Evolutionary conservation across 2,888 invertebrate species (phyloP), one percentile per base, ranked within the genome.

Genomic region (Timema podura): DNA sequence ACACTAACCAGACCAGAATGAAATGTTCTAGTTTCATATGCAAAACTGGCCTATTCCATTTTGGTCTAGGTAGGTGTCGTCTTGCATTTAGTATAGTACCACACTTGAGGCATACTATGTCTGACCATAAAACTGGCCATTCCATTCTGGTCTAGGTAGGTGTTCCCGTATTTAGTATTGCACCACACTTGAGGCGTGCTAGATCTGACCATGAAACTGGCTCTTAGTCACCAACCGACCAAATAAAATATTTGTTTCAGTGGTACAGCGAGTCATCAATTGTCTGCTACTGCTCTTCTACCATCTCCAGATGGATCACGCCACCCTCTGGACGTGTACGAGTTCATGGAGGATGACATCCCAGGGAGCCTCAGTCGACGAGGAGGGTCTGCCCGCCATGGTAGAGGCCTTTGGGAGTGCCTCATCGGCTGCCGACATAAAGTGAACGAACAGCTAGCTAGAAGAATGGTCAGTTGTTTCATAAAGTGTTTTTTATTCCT

Each of bases 241-340:
- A 30, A 30, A 30, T 30, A 30, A 3, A 30, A 30, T 30, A 30
- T 30, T 30, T 30, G 30, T 30, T 30, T 30, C 79, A 90, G 91
- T 82, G 89, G 89, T 81, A 89, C 89, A 77, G 90, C 89, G 78
- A 89, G 91, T 76, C 92, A 93, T 81, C 93, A 93, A 82, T 83
- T 93, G 78, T 93, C 93, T 75, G 92, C 92, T 68, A 92, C 92
- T 74, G 88, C 92, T 72, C 85, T 93, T 71, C 85, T 93, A 75
- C 89, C 92, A 74, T 92, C 93, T 67, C 92, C 93, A 73, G 92
- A 92, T 81, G 91, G 91, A 67, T 74, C 74, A 59, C 85, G 91
- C 72, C 91, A 91, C 79, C 89, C 90, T 70, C 82, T 91, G 75
- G 92, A 92, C 78, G 88, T 88, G 67, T 88, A 86, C 79, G 87